Conservation (phyloP, 2,888 invertebrate genomes). For the Melieria crassipennis region DNA sequence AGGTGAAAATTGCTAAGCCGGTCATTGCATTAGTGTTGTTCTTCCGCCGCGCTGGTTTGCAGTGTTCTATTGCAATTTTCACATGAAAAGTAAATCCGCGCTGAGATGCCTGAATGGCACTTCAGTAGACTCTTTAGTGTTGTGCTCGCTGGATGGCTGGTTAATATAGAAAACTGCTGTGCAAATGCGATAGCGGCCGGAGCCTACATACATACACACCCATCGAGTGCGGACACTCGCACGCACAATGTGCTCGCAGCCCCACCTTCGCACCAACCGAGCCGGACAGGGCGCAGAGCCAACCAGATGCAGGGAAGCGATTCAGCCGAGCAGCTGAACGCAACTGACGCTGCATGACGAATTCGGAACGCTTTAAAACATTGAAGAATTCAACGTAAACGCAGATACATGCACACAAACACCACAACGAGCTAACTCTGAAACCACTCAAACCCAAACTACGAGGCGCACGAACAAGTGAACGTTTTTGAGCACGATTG, state of each 20-base stretch:
- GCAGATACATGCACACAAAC: background rate
- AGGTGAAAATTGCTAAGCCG: constrained; percentile 12
- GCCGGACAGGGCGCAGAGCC: background rate
- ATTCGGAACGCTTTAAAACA: constrained; percentile 13
- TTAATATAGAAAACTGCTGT: constrained; percentile 24
- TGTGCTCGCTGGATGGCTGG: constrained; percentile 13
- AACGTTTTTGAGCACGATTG: too few species aligned
- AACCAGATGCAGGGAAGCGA: background rate
- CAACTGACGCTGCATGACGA: constrained; percentile 17
- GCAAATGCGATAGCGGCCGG: constrained; percentile 15
- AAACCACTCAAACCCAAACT: constrained; percentile 8
- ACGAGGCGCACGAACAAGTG: too few species aligned
- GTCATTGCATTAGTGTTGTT: background rate
- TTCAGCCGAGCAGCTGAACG: constrained; percentile 6
- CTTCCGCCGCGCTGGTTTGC: too few species aligned
- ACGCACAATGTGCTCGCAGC: background rate
- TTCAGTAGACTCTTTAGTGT: background rate
- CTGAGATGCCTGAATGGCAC: background rate
- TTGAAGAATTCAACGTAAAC: background rate
- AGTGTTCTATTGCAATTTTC: too few species aligned
- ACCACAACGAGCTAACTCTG: background rate
- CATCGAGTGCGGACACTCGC: background rate
- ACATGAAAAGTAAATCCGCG: background rate
- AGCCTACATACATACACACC: background rate
- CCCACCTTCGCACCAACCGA: background rate